Evolutionary conservation across 1,140 invertebrate species (phyloP).

Genomic region (Zaprionus africanus): DNA sequence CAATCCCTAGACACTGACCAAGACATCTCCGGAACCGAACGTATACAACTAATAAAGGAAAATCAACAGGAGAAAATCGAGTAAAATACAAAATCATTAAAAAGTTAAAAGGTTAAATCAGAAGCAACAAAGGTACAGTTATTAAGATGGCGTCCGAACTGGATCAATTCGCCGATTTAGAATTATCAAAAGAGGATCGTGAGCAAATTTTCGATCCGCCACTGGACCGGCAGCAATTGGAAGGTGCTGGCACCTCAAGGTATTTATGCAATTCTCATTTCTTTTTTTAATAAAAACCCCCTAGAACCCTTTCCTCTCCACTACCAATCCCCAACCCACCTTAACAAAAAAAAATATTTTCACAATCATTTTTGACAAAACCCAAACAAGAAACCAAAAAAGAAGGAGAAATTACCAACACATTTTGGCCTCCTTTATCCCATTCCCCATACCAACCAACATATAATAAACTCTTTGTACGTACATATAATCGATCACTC

Average conservation of each 20-base stretch:
- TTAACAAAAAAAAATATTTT: neutral
- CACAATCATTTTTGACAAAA: conserved; percentile 1
- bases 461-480: neutral
- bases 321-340: neutral
- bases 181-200: conserved; percentile 84
- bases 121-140: conserved; percentile 30
- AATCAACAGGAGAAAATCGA: neutral
- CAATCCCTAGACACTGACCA: too few relatives aligned
- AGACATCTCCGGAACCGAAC: neutral
- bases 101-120: conserved; percentile 7
- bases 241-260: conserved; percentile 84
- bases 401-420: neutral
- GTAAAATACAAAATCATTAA: conserved; percentile 4
- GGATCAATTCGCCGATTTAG: conserved; percentile 84
- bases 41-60: too few relatives aligned
- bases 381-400: neutral
- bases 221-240: conserved; percentile 83
- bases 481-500: neutral
- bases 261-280: conserved; percentile 46
- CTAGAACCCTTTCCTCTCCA: conserved; percentile 1
- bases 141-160: conserved; percentile 82
- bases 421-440: neutral
- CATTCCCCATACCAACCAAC: neutral
- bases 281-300: neutral
- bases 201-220: conserved; percentile 84